A percentile compares a stretch with the other conserved stretches of the same genome.
These are phyloP conservation scores for Lasioglossum malachurum DNA, from an alignment of 2,888 invertebrate species.

Conservation along the genomic window DNA sequence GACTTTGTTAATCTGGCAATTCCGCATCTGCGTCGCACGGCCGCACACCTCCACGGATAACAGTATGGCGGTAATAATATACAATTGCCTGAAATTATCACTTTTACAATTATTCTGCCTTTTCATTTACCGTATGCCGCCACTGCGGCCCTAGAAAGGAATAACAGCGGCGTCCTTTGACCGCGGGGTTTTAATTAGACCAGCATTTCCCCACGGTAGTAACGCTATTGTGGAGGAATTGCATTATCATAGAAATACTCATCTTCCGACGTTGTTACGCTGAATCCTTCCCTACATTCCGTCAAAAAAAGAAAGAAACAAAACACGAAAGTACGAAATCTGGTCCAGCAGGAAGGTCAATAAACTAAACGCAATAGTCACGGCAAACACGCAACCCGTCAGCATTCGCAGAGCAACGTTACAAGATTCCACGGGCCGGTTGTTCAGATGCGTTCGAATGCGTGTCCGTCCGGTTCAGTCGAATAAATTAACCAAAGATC, in stretches of 20 bases:
- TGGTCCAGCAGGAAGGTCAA: neutral
- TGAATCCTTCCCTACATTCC: neutral
- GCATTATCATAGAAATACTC: neutral
- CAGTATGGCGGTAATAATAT: slow-evolving; percentile 71
- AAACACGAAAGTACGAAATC: too few species aligned
- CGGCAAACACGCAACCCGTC: slow-evolving; percentile 38
- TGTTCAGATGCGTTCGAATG: slow-evolving; percentile 26
- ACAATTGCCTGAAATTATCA: slow-evolving; percentile 74
- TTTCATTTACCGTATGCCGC: slow-evolving; percentile 72
- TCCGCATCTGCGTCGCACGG: slow-evolving; percentile 7
- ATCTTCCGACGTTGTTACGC: neutral
- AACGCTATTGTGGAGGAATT: neutral
- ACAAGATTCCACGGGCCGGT: slow-evolving; percentile 22
- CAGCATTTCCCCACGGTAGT: neutral
- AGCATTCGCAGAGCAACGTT: slow-evolving; percentile 5
- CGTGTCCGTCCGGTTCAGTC: slow-evolving; percentile 20
- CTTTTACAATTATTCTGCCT: slow-evolving; percentile 74
- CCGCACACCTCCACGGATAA: slow-evolving; percentile 66
- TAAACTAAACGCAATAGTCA: neutral
- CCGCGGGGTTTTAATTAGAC: slow-evolving; percentile 14
- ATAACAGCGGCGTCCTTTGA: slow-evolving; percentile 16
- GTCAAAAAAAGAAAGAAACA: too few species aligned
- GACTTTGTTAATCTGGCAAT: too few species aligned
- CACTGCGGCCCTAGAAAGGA: slow-evolving; percentile 60
- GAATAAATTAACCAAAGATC: slow-evolving; percentile 56